Percentiles rank a stretch among this genome's conserved stretches.
These are phyloP conservation scores for Trinectes maculatus DNA, from an alignment of 2,113 vertebrate genomes.

Conservation along the genomic window DNA sequence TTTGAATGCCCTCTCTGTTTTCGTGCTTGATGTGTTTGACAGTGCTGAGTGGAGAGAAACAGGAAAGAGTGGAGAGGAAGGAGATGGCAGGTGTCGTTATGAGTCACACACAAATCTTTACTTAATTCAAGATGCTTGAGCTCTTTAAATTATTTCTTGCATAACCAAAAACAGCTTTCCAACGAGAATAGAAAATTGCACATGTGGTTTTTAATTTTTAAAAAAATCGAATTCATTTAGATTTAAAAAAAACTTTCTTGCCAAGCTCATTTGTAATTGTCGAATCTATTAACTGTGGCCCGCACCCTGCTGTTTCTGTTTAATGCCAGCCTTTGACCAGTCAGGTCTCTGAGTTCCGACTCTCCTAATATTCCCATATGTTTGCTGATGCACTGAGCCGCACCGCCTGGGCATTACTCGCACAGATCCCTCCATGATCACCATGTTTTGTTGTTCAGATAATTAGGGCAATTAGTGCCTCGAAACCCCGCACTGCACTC, in stretches of 20 bases:
- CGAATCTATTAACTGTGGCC: background rate
- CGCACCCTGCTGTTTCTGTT: background rate
- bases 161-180: slow-evolving; percentile 9
- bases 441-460: slow-evolving; percentile 62
- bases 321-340: background rate
- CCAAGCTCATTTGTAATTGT: slow-evolving; percentile 1
- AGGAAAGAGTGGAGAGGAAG: slow-evolving; percentile 29
- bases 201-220: background rate
- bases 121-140: background rate
- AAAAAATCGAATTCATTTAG: background rate
- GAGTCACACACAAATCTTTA: slow-evolving; percentile 33
- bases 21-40: slow-evolving; percentile 39
- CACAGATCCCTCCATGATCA: slow-evolving; percentile 41
- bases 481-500: slow-evolving; percentile 42
- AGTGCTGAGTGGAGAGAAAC: slow-evolving; percentile 27
- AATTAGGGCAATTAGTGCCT: slow-evolving; percentile 70
- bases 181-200: background rate
- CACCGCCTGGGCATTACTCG: slow-evolving; percentile 1
- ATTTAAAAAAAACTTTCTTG: background rate
- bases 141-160: background rate
- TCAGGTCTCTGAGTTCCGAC: background rate
- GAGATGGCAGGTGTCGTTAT: slow-evolving; percentile 51
- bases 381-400: slow-evolving; percentile 9
- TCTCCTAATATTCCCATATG: slow-evolving; percentile 21
- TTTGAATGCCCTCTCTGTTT: slow-evolving; percentile 15